A percentile compares a stretch with the other conserved stretches of the same genome.
Evolutionary conservation across 1,140 invertebrate species (phyloP).

Genomic region (Globodera ellingtonae): DNA sequence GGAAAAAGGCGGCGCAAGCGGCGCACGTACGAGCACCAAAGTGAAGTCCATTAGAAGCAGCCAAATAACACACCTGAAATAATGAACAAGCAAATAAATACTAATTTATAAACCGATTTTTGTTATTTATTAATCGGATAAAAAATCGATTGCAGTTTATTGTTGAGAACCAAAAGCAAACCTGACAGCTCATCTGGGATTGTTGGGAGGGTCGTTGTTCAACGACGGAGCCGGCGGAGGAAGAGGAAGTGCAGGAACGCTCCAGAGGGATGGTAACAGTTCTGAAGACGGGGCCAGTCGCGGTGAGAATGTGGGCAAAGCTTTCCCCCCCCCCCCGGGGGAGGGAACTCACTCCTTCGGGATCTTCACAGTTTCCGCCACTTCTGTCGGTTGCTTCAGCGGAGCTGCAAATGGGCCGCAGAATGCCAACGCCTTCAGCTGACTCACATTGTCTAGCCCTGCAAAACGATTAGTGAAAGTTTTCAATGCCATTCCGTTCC

Average conservation of each 20-base stretch:
- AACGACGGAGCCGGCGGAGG: background rate
- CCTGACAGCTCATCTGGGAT: constrained; percentile 32
- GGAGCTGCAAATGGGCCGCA: background rate
- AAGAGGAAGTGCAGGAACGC: background rate
- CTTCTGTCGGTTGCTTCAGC: background rate
- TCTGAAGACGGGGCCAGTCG: background rate
- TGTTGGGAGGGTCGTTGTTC: constrained; percentile 26
- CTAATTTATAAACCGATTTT: too few species aligned
- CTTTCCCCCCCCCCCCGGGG: too few species aligned
- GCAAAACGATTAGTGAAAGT: background rate
- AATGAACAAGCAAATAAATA: background rate
- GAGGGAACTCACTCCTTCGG: constrained; percentile 11
- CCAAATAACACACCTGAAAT: constrained; percentile 35
- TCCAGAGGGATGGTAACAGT: constrained; percentile 22
- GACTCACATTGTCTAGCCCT: background rate
- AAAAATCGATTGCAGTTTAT: background rate
- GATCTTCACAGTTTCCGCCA: constrained; percentile 1
- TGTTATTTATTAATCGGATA: too few species aligned
- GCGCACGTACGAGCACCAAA: constrained; percentile 45
- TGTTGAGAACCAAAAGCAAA: background rate
- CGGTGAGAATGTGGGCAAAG: background rate
- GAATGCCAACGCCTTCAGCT: background rate
- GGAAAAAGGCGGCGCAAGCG: constrained; percentile 48
- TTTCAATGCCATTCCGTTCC: background rate
- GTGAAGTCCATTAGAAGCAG: constrained; percentile 46